Base-by-base conservation (phyloP, 2,113 vertebrate genomes). In the Leptodactylus fuscus region DNA sequence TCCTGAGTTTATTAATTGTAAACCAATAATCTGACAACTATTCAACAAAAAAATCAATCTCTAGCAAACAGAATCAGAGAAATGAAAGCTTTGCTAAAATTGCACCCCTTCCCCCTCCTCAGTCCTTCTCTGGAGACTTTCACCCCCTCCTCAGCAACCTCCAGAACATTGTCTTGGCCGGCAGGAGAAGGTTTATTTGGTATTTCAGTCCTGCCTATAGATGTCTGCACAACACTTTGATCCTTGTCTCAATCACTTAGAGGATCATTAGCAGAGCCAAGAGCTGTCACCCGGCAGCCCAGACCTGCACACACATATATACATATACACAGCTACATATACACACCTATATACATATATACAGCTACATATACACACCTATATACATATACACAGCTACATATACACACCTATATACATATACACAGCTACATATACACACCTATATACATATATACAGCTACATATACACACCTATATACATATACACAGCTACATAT, bases 251-350 rank as follows among this genome's bases (percentile, higher is more conserved):
- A 51, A 58, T 71, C 67, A 82, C 12, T 74, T 46, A 74, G n/a
- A 16, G 20, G n/a, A 41, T 4, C 69, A 60, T 73, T 58, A 74
- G 16, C 67, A n/a, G 48, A 20, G 27, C 51, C 51, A 79, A 41
- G 76, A 24, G 20, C 18, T 41, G 51, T 79, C 76, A 55, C 22
- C 34, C 22, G 18, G 32, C 24, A 53, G 24, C n/a, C 46, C 46
- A 71, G 81, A 83, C 81, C 81, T 83, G 81, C 38, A 10, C 67
- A 60, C 32, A 55, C 49, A 38, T 34, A 44, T 69, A 29, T 27
- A 49, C n/a, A n/a, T n/a, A n/a, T n/a, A n/a, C n/a, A n/a, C n/a
- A n/a, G n/a, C n/a, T n/a, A n/a, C n/a, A n/a, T n/a, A n/a, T n/a
- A n/a, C n/a, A n/a, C n/a, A n/a, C n/a, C n/a, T n/a, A n/a, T n/a